These are phyloP conservation scores for Clupea harengus DNA, from an alignment of 2,113 vertebrate genomes.

Conservation along the genomic window DNA sequence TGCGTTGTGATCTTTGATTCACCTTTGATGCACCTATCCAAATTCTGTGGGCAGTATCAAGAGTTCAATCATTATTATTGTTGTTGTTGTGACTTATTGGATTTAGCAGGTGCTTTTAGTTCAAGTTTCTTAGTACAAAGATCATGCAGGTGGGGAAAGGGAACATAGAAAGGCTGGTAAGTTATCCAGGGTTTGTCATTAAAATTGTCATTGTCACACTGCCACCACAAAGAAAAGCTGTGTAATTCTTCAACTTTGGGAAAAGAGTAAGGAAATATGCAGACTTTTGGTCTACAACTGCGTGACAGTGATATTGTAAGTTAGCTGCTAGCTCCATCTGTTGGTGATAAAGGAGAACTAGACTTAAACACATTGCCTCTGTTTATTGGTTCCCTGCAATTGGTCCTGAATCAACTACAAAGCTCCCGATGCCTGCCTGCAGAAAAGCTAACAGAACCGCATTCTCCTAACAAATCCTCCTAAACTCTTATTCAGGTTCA, in stretches of 20 bases:
- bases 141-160: too few relatives aligned
- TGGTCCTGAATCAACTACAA: not conserved
- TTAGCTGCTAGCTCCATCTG: not conserved
- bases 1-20: not conserved
- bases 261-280: not conserved
- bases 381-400: not conserved
- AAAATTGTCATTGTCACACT: not conserved
- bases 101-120: too few relatives aligned
- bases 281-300: not conserved
- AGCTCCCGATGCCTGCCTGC: not conserved
- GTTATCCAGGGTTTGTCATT: not conserved
- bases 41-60: not conserved
- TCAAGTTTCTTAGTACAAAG: too few relatives aligned
- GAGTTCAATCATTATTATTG: not conserved
- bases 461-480: too few relatives aligned
- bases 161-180: not conserved
- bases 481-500: too few relatives aligned
- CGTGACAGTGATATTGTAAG: not conserved
- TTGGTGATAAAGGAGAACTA: not conserved
- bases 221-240: not conserved
- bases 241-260: not conserved
- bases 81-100: not conserved
- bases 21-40: not conserved
- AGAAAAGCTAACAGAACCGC: not conserved
- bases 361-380: not conserved